Percentiles rank a stretch among this genome's conserved stretches.
These are phyloP conservation scores for Anorthoa munda DNA, from an alignment of 2,888 invertebrate genomes.

Conservation along the genomic window DNA sequence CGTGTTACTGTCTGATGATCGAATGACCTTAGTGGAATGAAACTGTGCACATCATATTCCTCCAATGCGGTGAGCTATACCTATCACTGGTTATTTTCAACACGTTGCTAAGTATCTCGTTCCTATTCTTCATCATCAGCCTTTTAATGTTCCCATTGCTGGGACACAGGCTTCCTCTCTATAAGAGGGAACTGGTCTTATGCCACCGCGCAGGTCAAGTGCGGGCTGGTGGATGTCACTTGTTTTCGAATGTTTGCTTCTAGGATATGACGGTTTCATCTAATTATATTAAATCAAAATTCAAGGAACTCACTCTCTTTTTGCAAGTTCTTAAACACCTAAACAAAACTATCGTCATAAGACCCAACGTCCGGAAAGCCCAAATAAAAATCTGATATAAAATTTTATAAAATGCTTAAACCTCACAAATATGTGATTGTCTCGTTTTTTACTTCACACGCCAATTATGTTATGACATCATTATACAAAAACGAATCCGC, in stretches of 20 bases:
- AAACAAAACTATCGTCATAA: not conserved
- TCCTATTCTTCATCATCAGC: too few relatives aligned
- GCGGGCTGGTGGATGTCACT: too few relatives aligned
- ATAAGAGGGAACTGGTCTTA: too few relatives aligned
- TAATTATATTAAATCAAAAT: too few relatives aligned
- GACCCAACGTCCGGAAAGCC: not conserved
- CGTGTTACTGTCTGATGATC: too few relatives aligned
- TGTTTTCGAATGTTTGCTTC: too few relatives aligned
- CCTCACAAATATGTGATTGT: slow-evolving; percentile 42
- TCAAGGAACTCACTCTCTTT: not conserved
- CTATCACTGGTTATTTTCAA: not conserved
- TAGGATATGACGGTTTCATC: too few relatives aligned
- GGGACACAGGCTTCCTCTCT: too few relatives aligned
- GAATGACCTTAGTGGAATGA: too few relatives aligned
- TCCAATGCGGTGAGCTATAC: not conserved
- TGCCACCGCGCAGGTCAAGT: too few relatives aligned
- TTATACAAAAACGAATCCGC: slow-evolving; percentile 47
- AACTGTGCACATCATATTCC: not conserved
- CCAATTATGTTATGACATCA: slow-evolving; percentile 64
- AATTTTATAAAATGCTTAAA: slow-evolving; percentile 21
- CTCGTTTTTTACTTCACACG: slow-evolving; percentile 62
- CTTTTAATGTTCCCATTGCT: too few relatives aligned
- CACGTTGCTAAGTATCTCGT: not conserved
- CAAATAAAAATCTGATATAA: slow-evolving; percentile 8
- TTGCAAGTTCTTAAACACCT: not conserved